These are phyloP conservation scores for Biston stratarius DNA, from an alignment of 2,888 invertebrate species.

Conservation along the genomic window DNA sequence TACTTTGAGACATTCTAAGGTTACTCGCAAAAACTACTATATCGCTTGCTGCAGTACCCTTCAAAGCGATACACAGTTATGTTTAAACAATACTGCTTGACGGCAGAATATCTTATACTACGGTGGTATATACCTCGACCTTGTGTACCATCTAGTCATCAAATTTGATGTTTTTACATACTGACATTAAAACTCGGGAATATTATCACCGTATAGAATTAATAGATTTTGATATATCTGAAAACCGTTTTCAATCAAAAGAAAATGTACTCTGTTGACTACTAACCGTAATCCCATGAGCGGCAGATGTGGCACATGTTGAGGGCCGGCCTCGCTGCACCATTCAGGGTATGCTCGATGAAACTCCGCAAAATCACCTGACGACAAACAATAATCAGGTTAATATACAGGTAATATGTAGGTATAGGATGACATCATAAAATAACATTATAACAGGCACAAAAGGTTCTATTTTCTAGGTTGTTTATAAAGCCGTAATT, in stretches of 20 bases:
- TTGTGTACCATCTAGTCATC: too few species aligned
- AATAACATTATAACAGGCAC: background rate
- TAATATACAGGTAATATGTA: background rate
- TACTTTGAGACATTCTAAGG: too few species aligned
- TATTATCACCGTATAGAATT: too few species aligned
- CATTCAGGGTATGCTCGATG: slow-evolving; percentile 95
- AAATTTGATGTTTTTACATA: too few species aligned
- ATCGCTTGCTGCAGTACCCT: too few species aligned
- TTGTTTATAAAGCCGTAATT: background rate
- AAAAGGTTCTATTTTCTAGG: slow-evolving; percentile 7
- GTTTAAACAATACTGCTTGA: too few species aligned
- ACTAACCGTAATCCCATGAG: slow-evolving; percentile 85
- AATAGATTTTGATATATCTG: too few species aligned
- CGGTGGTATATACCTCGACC: too few species aligned
- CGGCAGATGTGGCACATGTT: slow-evolving; percentile 86
- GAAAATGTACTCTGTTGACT: slow-evolving; percentile 28
- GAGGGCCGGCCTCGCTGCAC: slow-evolving; percentile 93
- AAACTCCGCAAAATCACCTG: slow-evolving; percentile 96
- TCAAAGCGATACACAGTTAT: too few species aligned
- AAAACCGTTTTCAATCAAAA: background rate
- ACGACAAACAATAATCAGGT: slow-evolving; percentile 60
- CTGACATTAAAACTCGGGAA: too few species aligned
- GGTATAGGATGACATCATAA: background rate
- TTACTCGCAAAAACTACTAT: too few species aligned
- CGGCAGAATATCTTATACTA: too few species aligned